Evolutionary conservation across 2,113 vertebrate species (phyloP).

Genomic region (Xiphophorus hellerii): DNA sequence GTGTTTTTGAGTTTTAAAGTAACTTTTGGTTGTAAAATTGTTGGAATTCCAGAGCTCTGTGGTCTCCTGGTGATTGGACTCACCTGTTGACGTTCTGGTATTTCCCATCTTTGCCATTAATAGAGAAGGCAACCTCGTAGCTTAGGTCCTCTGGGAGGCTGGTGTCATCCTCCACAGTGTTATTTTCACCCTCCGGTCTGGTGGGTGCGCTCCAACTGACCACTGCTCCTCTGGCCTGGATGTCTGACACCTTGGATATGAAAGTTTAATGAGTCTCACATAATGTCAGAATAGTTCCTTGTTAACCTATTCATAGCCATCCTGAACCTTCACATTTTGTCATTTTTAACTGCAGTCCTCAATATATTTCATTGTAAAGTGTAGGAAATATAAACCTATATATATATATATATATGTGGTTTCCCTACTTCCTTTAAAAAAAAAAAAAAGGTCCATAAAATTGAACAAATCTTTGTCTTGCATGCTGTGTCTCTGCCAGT

Average conservation of each 20-base stretch:
- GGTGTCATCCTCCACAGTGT: slow-evolving; percentile 64
- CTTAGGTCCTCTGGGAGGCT: slow-evolving; percentile 75
- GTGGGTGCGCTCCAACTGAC: slow-evolving; percentile 87
- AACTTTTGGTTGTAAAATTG: background rate
- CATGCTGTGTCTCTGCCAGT: background rate
- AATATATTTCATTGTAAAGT: background rate
- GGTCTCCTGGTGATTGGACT: slow-evolving; percentile 38
- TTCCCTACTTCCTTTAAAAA: background rate
- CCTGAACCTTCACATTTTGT: background rate
- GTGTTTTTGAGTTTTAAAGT: background rate
- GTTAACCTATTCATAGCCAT: background rate
- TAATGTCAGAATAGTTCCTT: background rate
- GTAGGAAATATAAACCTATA: background rate
- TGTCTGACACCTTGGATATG: slow-evolving; percentile 84
- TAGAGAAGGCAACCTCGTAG: slow-evolving; percentile 89
- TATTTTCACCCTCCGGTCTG: slow-evolving; percentile 74
- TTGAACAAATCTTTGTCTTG: background rate
- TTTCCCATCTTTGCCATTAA: slow-evolving; percentile 89
- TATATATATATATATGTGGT: background rate
- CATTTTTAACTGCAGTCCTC: background rate
- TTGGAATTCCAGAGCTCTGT: background rate
- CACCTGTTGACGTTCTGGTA: slow-evolving; percentile 88
- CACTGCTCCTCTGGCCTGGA: slow-evolving; percentile 84
- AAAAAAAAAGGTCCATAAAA: background rate
- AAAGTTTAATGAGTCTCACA: slow-evolving; percentile 2